phyloP scores from a whole-genome alignment of 2,797 vertebrate species.

The Diplodus sargus region DNA sequence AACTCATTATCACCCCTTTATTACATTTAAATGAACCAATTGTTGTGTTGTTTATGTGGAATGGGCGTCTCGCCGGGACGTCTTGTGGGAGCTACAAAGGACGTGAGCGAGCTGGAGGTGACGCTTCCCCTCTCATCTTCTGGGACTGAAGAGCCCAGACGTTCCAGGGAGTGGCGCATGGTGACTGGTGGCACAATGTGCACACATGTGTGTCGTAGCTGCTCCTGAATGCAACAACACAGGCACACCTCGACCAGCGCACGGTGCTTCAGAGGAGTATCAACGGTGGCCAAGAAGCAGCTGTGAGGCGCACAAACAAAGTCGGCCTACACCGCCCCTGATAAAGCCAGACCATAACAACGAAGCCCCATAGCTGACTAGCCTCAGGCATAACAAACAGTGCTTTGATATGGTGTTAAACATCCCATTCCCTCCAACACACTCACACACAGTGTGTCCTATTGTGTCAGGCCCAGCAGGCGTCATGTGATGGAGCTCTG shows the following conservation, averaged over 20 bases:
- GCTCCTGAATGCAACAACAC: conserved; percentile 36
- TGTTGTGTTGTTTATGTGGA: conserved; percentile 8
- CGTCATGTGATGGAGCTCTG: conserved; percentile 77
- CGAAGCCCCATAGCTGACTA: conserved; percentile 54
- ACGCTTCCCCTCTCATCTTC: conserved; percentile 30
- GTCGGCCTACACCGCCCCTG: conserved; percentile 44
- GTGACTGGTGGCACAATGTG: conserved; percentile 7
- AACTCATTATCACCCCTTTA: not conserved
- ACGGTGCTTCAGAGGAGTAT: conserved; percentile 31
- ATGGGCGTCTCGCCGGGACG: not conserved
- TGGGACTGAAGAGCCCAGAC: conserved; percentile 17
- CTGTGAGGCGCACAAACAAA: conserved; percentile 64
- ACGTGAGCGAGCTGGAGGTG: conserved; percentile 7
- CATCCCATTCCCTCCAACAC: conserved; percentile 75
- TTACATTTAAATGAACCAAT: conserved; percentile 15
- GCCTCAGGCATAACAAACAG: conserved; percentile 81
- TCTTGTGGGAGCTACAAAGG: conserved; percentile 1
- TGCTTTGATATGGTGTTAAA: conserved; percentile 84
- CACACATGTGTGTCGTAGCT: conserved; percentile 8
- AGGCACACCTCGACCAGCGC: conserved; percentile 45
- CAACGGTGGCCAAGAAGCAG: conserved; percentile 55
- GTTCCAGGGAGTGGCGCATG: conserved; percentile 7
- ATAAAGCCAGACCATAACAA: conserved; percentile 74
- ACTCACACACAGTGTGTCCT: conserved; percentile 65
- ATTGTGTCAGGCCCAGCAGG: conserved; percentile 83